Evolutionary conservation across 2,797 vertebrate genomes (phyloP).

Genomic region (Channallabes apus): DNA sequence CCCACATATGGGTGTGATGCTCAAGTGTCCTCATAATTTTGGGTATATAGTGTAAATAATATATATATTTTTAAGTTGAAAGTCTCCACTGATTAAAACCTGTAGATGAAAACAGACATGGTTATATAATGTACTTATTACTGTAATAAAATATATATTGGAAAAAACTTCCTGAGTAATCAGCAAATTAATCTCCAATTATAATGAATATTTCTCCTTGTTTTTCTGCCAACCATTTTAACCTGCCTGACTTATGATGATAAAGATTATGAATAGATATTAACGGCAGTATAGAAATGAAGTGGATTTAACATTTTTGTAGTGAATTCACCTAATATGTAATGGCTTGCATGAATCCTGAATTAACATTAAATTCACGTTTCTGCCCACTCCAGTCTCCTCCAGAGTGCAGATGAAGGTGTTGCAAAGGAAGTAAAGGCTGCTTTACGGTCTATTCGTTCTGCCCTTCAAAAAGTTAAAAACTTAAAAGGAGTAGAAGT

Average conservation of each 20-base stretch:
- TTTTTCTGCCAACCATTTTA: background rate
- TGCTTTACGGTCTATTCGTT: constrained; percentile 74
- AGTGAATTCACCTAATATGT: background rate
- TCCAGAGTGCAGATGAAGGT: constrained; percentile 80
- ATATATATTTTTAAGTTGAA: background rate
- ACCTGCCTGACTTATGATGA: background rate
- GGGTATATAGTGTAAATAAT: background rate
- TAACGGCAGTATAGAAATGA: no score
- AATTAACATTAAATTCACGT: constrained; percentile 17
- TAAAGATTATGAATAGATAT: background rate
- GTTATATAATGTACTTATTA: background rate
- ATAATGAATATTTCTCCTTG: background rate
- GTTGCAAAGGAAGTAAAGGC: constrained; percentile 78
- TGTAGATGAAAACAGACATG: background rate
- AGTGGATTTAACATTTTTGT: no score
- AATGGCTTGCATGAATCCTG: background rate
- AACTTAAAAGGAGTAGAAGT: constrained; percentile 81
- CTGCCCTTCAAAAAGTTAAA: constrained; percentile 73
- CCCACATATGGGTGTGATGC: background rate
- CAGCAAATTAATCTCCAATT: background rate
- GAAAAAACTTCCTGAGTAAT: background rate
- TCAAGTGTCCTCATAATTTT: background rate
- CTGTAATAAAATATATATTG: background rate
- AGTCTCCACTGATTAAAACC: background rate
- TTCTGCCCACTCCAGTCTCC: constrained; percentile 74